These are phyloP conservation scores for Phymorhynchus buccinoides DNA, from an alignment of 1,140 invertebrate genomes.

Conservation along the genomic window DNA sequence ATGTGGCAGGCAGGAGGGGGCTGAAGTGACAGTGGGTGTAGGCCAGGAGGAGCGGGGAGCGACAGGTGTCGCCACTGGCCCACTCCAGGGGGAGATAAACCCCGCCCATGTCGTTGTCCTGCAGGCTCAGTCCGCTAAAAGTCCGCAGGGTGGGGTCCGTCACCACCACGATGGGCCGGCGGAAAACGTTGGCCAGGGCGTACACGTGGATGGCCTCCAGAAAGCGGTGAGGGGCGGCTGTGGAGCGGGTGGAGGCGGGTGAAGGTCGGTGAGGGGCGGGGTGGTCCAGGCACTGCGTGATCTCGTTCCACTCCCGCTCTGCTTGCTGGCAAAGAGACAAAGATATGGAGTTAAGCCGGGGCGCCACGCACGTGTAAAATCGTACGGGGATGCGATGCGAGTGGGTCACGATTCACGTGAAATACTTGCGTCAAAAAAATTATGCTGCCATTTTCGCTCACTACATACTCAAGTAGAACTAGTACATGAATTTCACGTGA, in stretches of 20 bases:
- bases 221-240: conserved; percentile 79
- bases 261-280: too few relatives aligned
- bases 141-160: conserved; percentile 75
- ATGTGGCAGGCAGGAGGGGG: conserved; percentile 77
- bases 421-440: too few relatives aligned
- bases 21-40: conserved; percentile 92
- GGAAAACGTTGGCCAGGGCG: conserved; percentile 86
- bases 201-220: conserved; percentile 89
- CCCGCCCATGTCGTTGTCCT: conserved; percentile 81
- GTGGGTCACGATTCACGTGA: too few relatives aligned
- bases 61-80: conserved; percentile 78
- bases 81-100: conserved; percentile 90
- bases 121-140: conserved; percentile 76
- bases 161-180: conserved; percentile 87
- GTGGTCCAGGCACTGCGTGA: conserved; percentile 54
- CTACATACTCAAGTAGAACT: too few relatives aligned
- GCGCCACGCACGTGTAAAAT: too few relatives aligned
- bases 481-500: too few relatives aligned
- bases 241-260: conserved; percentile 25
- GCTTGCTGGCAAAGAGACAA: neutral
- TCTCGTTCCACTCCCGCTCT: conserved; percentile 57
- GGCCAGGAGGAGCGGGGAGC: conserved; percentile 79
- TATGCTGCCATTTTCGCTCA: too few relatives aligned
- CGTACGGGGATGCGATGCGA: too few relatives aligned
- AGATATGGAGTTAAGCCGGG: too few relatives aligned